Evolutionary conservation across 2,113 vertebrate genomes (phyloP), one percentile per base, ranked within the genome.

Genomic region (Oncorhynchus keta): DNA sequence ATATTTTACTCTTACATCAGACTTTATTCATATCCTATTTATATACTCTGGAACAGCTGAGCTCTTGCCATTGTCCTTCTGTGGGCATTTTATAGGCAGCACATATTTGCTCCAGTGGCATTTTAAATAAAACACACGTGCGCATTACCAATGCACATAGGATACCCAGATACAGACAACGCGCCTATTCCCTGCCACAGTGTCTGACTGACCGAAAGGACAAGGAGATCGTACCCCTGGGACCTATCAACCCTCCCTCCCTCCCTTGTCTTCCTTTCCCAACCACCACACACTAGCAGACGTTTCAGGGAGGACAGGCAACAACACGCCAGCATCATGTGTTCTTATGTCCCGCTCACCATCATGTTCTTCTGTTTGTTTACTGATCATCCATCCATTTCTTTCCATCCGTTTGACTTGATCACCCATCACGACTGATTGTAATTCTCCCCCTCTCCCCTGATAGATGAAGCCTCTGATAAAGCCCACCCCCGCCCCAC

Each of bases 121-220:
- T 69, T 39, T 1, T n/a, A 18, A 51, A 28, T 26, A 55, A 26
- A 22, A 39, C 49, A 28, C 49, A 28, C 24, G 11, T 49, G 30
- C 70, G 2, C 49, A 88, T 89, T 90, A 90, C 86, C 77, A 88
- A 88, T 91, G 74, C 88, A 85, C 84, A 82, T 83, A 81, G 81
- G 88, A 84, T 87, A 66, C 74, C 51, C 75, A 51, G 83, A 83
- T 86, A 80, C 77, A 83, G 77, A 76, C 84, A 72, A 80, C 22
- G 77, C 76, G 82, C 61, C 22, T 20, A 24, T 39, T 30, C 64
- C 26, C 2, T 22, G 66, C 49, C 30, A 24, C 86, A 79, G n/a
- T 85, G 86, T 86, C 85, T 86, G 80, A 72, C 80, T 39, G 87
- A 62, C 79, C 82, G 65, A 81, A 79, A 61, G 30, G 66, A 84